Base-by-base conservation (phyloP, 1,140 invertebrate genomes). In the Argopecten irradians region DNA sequence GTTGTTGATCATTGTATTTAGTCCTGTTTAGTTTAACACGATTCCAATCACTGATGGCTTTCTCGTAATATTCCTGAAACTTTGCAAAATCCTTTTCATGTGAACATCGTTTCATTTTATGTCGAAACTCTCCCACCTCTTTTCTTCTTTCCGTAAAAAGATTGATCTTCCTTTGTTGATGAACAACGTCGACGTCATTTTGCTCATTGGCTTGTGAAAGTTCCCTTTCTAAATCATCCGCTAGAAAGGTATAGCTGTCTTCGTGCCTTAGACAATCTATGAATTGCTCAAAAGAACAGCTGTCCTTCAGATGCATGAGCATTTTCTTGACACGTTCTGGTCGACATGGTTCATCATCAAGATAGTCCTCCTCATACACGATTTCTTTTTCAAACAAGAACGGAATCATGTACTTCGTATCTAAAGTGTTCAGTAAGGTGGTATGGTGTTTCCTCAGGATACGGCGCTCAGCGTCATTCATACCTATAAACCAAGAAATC, bases 281-380 rank as follows among this genome's bases (percentile, higher is more conserved):
- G 16, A 71, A 71, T 11, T 16, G 5, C 28, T 71, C 55, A 71
- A 71, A 71, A 2, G 55, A 28, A 28, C 55, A 71, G 3, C 11
- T 28, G 55, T 71, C 55, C 55, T 71, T 71, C 22, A 71, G n/a
- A 71, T 28, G 28, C n/a, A 71, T 28, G 22, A 71, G 55, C 55
- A 71, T n/a, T 71, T 71, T 71, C 55, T 71, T 71, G 55, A 71
- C 55, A 28, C 55, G 55, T 71, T 71, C 55, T 71, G 55, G 55
- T n/a, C 55, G 55, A 16, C 55, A 71, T 71, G 14, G 55, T n/a
- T 16, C n/a, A 71, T 71, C 55, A 71, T 71, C 55, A 71, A 71
- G 55, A n/a, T 71, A 71, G 16, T 71, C 16, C 16, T 71, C 55
- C 55, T 71, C 55, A 11, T 28, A 71, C 2, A 71, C 55, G 1